Conservation (phyloP, 1,140 invertebrate genomes). For the Calycopis cecrops region DNA sequence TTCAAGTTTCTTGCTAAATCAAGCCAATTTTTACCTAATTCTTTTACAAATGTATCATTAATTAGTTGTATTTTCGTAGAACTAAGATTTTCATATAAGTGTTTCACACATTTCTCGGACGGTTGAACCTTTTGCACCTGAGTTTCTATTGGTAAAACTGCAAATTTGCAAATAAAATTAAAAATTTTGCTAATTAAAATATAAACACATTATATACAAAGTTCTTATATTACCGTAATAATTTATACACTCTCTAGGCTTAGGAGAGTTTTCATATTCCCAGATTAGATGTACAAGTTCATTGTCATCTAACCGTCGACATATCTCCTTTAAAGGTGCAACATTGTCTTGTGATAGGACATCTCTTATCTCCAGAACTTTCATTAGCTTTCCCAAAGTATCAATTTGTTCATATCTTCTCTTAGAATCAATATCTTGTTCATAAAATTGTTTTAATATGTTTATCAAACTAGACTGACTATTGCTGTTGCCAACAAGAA, state of each 20-base stretch:
- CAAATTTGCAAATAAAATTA: too few relatives aligned
- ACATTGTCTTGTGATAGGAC: conserved; percentile 55
- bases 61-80: conserved; percentile 45
- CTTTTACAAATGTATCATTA: conserved; percentile 47
- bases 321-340: conserved; percentile 46
- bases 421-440: conserved; percentile 51
- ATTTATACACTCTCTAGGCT: conserved; percentile 31
- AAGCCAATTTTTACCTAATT: conserved; percentile 74
- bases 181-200: too few relatives aligned
- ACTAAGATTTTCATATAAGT: conserved; percentile 29
- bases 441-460: conserved; percentile 50
- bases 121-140: too few relatives aligned
- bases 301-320: conserved; percentile 32
- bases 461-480: conserved; percentile 38
- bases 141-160: neutral
- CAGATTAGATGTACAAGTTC: conserved; percentile 39
- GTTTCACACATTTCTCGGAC: conserved; percentile 1
- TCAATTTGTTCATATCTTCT: conserved; percentile 50
- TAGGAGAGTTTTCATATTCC: conserved; percentile 38
- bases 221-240: conserved; percentile 43
- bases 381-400: conserved; percentile 45
- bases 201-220: neutral
- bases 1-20: conserved; percentile 72
- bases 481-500: conserved; percentile 37
- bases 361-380: conserved; percentile 55